Base-by-base conservation (phyloP, 1,140 invertebrate genomes). In the Triops cancriformis region DNA sequence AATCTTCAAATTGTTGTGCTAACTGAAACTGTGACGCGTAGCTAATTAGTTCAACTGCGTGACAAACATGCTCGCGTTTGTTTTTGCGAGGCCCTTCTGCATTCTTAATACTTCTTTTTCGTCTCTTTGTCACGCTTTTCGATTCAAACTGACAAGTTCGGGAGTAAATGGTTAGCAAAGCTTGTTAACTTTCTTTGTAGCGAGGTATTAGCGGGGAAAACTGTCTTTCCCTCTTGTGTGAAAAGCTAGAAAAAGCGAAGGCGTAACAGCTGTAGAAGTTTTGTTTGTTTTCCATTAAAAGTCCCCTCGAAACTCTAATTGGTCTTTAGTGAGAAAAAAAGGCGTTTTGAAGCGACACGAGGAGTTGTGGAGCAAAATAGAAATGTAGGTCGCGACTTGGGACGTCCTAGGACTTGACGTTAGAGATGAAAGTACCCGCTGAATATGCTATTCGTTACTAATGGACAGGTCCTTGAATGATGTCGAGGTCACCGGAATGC, bases 231-330 rank as follows among this genome's bases (percentile, higher is more conserved):
- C 31, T 37, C 31, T 37, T 7, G 31, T 4, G 10, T 14, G 23
- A 64, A 64, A 23, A 45, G 43, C 43, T 45, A 45, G 43, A 18
- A 64, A 23, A n/a, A 18, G 31, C 31, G 7, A 18, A 7, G n/a
- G 18, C 18, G 43, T 18, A 64, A 18, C 51, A 64, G 51, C 51
- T 64, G 51, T 64, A 23, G 23, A 64, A 64, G 51, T 23, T 64
- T 64, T 64, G 51, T 64, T 64, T 64, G 51, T 64, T 64, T 64
- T 64, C 51, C 51, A 64, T 64, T 64, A 64, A 64, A 64, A 64
- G 51, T 23, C 23, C 23, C 9, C 18, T 18, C 18, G 23, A n/a
- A 64, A 64, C 51, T 45, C 43, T 64, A 64, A 64, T 64, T 64
- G n/a, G 51, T 64, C 51, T 64, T 23, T 6, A 64, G 51, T 6